These are phyloP conservation scores for Eumerus sabulonum DNA, from an alignment of 2,888 invertebrate genomes.

Conservation along the genomic window DNA sequence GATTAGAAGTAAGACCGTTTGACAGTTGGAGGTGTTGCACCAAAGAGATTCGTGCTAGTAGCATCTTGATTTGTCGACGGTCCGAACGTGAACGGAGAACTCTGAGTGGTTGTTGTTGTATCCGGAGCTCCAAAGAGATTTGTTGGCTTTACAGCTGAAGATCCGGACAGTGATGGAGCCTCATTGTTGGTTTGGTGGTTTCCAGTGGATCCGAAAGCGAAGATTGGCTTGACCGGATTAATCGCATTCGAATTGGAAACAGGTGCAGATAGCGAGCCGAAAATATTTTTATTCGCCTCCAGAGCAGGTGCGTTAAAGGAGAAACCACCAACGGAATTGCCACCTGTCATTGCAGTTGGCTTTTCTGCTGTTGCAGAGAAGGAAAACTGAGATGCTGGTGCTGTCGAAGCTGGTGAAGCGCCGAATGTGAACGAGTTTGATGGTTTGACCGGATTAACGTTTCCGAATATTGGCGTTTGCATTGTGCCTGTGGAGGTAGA, in stretches of 20 bases:
- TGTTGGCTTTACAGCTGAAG: constrained; percentile 28
- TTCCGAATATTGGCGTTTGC: constrained; percentile 27
- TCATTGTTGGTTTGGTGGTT: constrained; percentile 10
- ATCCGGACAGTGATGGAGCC: constrained; percentile 30
- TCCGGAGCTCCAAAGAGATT: constrained; percentile 71
- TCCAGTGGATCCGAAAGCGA: constrained; percentile 70
- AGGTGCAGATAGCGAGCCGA: constrained; percentile 59
- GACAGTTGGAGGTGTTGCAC: neutral
- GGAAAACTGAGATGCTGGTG: constrained; percentile 22
- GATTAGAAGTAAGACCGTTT: neutral
- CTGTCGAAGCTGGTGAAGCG: constrained; percentile 13
- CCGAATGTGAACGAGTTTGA: constrained; percentile 54
- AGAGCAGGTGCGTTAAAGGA: constrained; percentile 39
- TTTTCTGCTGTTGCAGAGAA: constrained; percentile 34
- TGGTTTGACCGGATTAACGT: constrained; percentile 31
- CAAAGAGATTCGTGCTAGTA: constrained; percentile 36
- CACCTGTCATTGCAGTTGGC: constrained; percentile 16
- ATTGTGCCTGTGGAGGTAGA: constrained; percentile 6
- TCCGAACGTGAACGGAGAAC: constrained; percentile 45
- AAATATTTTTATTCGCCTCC: constrained; percentile 57
- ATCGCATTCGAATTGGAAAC: constrained; percentile 12
- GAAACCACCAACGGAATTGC: constrained; percentile 64
- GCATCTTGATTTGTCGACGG: constrained; percentile 33
- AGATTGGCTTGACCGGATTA: constrained; percentile 58
- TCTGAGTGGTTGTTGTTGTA: constrained; percentile 54